A percentile compares a stretch with the other conserved stretches of the same genome.
Conservation (phyloP, 2,113 vertebrate species). For the Ciconia maguari region DNA sequence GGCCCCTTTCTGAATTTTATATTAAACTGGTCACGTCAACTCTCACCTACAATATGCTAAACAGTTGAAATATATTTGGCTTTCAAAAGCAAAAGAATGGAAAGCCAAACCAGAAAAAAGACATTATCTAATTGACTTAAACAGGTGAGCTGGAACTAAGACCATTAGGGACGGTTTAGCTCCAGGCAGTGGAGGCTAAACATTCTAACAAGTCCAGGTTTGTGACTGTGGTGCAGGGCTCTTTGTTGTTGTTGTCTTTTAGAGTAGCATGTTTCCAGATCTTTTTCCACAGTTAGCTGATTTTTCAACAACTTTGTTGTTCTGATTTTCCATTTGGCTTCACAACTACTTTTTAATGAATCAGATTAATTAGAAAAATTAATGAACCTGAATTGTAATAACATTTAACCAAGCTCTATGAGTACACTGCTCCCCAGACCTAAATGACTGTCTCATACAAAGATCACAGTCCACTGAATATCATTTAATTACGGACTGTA, state of each 20-base stretch:
- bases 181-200: background rate
- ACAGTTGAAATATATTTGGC: background rate
- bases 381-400: constrained; percentile 28
- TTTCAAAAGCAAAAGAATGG: background rate
- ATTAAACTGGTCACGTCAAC: background rate
- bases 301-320: background rate
- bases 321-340: constrained; percentile 15
- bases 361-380: constrained; percentile 51
- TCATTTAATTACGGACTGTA: constrained; percentile 20
- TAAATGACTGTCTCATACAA: background rate
- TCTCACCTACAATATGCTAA: background rate
- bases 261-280: background rate
- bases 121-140: background rate
- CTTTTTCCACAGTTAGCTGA: background rate
- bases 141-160: background rate
- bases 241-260: background rate
- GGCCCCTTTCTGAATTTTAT: background rate
- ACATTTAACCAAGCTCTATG: constrained; percentile 2
- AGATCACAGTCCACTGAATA: constrained; percentile 27
- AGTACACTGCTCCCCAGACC: background rate
- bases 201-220: background rate
- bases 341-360: constrained; percentile 17
- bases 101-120: background rate
- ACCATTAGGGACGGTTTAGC: background rate
- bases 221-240: background rate